Conservation (phyloP, 2,797 vertebrate genomes). For the Alca torda region DNA sequence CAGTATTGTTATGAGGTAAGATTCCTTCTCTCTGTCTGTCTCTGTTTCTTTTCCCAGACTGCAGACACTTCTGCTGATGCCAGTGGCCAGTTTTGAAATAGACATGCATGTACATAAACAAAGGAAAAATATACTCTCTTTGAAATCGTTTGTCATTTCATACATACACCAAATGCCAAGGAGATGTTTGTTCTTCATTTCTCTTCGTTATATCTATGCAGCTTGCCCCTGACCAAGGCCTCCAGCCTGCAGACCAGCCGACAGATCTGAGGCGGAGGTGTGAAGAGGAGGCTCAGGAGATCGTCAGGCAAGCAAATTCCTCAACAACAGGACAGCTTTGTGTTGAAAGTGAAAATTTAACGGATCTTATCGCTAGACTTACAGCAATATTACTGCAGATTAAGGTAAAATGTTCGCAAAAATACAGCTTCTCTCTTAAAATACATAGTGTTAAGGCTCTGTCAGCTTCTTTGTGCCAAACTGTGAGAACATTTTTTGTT, state of each 20-base stretch:
- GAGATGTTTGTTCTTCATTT: background rate
- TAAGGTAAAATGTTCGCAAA: conserved; percentile 80
- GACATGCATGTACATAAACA: background rate
- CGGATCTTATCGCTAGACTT: conserved; percentile 91
- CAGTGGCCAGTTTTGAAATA: background rate
- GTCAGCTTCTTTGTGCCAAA: background rate
- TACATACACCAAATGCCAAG: background rate
- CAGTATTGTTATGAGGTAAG: conserved; percentile 95
- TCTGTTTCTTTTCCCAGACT: background rate
- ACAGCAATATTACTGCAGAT: conserved; percentile 96
- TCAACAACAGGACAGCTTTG: conserved; percentile 83
- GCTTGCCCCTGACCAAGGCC: conserved; percentile 96
- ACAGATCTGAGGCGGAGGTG: conserved; percentile 90
- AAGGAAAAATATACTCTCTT: background rate
- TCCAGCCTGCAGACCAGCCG: conserved; percentile 92
- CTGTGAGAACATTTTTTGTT: background rate
- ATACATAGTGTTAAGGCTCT: background rate
- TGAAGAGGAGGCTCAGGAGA: conserved; percentile 93
- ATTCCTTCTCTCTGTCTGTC: background rate
- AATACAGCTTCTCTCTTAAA: background rate
- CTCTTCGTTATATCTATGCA: conserved; percentile 2
- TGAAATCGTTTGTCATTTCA: background rate
- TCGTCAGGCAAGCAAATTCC: conserved; percentile 85
- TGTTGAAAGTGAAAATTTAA: conserved; percentile 86
- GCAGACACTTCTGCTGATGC: background rate